Conservation (phyloP, 2,888 invertebrate species). For the Nymphalis c-album region DNA sequence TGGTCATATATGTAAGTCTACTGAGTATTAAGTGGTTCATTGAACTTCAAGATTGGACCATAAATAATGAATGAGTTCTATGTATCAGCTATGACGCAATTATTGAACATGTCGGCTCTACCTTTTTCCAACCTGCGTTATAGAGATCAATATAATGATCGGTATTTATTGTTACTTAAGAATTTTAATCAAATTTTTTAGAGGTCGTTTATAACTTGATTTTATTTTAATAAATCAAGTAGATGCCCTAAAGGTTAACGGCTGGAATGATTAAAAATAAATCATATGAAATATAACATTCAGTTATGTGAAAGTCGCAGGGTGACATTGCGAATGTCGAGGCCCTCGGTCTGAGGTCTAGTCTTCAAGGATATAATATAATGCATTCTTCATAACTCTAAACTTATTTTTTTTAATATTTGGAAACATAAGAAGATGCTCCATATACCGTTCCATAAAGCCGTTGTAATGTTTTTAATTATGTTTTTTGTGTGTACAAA, state of each 20-base stretch:
- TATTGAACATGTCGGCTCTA: not conserved
- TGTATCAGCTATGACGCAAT: conserved; percentile 23
- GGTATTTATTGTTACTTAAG: conserved; percentile 9
- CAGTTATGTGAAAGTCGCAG: conserved; percentile 47
- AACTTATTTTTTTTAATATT: not conserved
- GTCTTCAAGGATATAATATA: conserved; percentile 26
- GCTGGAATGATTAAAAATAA: not conserved
- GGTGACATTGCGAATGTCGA: conserved; percentile 49
- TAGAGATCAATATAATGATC: conserved; percentile 6
- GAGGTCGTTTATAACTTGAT: not conserved
- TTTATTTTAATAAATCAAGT: not conserved
- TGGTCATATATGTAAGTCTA: conserved; percentile 20
- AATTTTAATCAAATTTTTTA: not conserved
- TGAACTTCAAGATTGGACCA: conserved; percentile 28
- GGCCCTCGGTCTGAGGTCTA: conserved; percentile 26
- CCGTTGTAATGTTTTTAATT: too few species aligned
- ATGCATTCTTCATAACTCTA: conserved; percentile 10
- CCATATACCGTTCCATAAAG: too few species aligned
- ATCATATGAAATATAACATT: conserved; percentile 11
- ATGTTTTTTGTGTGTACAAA: too few species aligned
- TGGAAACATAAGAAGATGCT: too few species aligned
- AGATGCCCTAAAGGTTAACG: not conserved
- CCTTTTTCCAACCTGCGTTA: conserved; percentile 38
- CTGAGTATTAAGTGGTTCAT: conserved; percentile 29
- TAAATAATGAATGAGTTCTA: conserved; percentile 32